Evolutionary conservation across 1,140 invertebrate species (phyloP).

Genomic region (Cataglyphis hispanica): DNA sequence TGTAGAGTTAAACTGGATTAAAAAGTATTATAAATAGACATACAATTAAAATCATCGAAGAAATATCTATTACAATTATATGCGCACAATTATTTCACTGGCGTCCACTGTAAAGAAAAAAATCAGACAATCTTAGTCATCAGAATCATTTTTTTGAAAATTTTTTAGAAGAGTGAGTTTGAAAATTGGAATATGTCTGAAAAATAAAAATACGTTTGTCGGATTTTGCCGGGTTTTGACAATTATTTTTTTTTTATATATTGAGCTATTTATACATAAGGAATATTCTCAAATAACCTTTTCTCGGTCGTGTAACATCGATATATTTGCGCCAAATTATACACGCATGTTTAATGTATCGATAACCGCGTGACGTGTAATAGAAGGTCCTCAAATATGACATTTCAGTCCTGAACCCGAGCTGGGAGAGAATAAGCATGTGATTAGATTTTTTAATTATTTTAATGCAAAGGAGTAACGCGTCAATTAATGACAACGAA

Average conservation of each 20-base stretch:
- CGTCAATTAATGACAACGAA: not conserved
- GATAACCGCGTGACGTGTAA: not conserved
- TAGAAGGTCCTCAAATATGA: not conserved
- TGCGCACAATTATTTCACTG: not conserved
- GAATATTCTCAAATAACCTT: slow-evolving; percentile 22
- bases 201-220: not conserved
- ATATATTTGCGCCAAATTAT: slow-evolving; percentile 27
- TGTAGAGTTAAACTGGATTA: not conserved
- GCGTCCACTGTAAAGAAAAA: too few relatives aligned
- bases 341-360: not conserved
- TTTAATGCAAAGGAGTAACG: not conserved
- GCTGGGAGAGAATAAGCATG: not conserved
- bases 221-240: not conserved
- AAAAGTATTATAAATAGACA: not conserved
- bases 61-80: not conserved
- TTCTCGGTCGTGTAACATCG: not conserved
- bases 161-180: too few relatives aligned
- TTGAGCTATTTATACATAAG: not conserved
- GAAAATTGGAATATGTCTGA: too few relatives aligned
- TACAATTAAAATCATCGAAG: not conserved
- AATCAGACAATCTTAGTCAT: too few relatives aligned
- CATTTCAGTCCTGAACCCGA: not conserved
- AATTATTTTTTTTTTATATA: not conserved
- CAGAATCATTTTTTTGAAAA: too few relatives aligned
- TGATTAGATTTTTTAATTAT: not conserved